A percentile compares a stretch with the other conserved stretches of the same genome.
Evolutionary conservation across 1,140 invertebrate genomes (phyloP).

Genomic region (Cyclargus thomasi): DNA sequence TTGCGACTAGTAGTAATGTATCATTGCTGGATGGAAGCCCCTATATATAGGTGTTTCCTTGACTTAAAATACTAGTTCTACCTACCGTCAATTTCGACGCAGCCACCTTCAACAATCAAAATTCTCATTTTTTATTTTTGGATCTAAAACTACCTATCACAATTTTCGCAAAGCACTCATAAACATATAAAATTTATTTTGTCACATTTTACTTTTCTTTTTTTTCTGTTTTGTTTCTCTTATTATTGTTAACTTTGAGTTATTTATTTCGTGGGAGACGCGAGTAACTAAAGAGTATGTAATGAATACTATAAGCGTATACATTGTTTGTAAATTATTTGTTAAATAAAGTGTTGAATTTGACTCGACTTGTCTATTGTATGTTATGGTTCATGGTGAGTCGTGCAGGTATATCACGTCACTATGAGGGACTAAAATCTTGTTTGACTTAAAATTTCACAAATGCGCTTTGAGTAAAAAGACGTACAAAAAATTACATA

Average conservation of each 20-base stretch:
- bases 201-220: background rate
- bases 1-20: too few species aligned
- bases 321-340: slow-evolving; percentile 28
- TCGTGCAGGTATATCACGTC: background rate
- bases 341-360: slow-evolving; percentile 36
- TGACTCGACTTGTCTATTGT: slow-evolving; percentile 18
- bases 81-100: too few species aligned
- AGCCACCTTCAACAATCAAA: background rate
- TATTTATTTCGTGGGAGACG: background rate
- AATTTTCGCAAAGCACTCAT: slow-evolving; percentile 7
- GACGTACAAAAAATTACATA: too few species aligned
- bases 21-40: too few species aligned
- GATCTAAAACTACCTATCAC: background rate
- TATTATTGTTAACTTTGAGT: background rate
- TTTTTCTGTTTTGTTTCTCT: background rate
- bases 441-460: too few species aligned
- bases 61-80: too few species aligned
- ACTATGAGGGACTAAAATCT: background rate
- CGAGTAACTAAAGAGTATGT: background rate
- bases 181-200: background rate
- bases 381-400: background rate
- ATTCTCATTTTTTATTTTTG: background rate
- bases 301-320: slow-evolving; percentile 20
- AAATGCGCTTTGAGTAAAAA: too few species aligned
- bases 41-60: too few species aligned